These are phyloP conservation scores for Cheilosia impressa DNA, from an alignment of 2,888 invertebrate genomes.

Conservation along the genomic window DNA sequence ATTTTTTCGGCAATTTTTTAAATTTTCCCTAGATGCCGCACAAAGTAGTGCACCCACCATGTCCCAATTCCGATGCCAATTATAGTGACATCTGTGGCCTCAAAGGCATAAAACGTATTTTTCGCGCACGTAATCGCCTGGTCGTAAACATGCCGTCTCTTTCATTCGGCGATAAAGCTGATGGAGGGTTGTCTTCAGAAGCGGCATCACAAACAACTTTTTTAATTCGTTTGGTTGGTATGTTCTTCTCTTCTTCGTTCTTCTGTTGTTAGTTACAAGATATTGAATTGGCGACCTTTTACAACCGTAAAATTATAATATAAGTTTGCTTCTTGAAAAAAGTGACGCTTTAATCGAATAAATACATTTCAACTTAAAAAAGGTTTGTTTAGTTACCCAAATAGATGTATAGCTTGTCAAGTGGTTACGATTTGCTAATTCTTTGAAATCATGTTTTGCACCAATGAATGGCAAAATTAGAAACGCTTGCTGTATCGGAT, in stretches of 20 bases:
- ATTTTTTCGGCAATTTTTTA: too few species aligned
- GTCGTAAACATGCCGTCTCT: neutral
- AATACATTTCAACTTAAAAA: conserved; percentile 12
- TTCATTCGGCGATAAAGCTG: neutral
- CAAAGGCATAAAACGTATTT: neutral
- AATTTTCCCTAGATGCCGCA: too few species aligned
- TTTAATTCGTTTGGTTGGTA: conserved; percentile 33
- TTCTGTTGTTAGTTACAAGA: conserved; percentile 44
- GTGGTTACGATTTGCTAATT: neutral
- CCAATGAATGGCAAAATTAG: too few species aligned
- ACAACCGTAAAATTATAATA: neutral
- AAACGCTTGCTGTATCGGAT: too few species aligned
- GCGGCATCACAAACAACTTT: conserved; percentile 42
- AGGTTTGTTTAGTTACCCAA: conserved; percentile 40
- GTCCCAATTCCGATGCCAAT: too few species aligned
- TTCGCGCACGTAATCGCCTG: conserved; percentile 20
- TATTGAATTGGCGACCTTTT: conserved; percentile 5
- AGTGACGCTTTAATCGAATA: neutral
- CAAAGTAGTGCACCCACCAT: too few species aligned
- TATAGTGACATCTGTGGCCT: too few species aligned
- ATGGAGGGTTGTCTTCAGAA: conserved; percentile 10
- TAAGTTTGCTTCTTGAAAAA: neutral
- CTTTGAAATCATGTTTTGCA: too few species aligned
- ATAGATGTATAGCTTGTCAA: neutral
- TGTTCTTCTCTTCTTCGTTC: conserved; percentile 19